Conservation (phyloP, 2,797 vertebrate species). For the Galago senegalensis region DNA sequence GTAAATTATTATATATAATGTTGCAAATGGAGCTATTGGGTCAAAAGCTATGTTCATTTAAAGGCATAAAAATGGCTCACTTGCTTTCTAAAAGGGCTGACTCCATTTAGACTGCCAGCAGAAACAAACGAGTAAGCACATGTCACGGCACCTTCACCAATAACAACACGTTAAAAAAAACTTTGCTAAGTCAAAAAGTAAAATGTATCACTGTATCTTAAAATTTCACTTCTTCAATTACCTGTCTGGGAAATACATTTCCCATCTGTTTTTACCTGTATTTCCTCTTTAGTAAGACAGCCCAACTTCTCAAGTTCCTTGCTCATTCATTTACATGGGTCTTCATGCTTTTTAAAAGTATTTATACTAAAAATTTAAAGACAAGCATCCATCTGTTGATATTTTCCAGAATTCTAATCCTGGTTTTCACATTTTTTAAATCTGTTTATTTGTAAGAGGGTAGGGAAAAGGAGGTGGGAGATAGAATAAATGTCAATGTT, state of each 20-base stretch:
- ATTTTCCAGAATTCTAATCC: constrained; percentile 44
- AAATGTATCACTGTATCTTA: not conserved
- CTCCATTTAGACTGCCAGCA: not conserved
- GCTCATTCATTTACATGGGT: not conserved
- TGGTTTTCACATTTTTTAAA: not conserved
- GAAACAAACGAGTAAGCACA: constrained; percentile 39
- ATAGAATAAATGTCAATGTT: constrained; percentile 53
- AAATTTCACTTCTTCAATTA: constrained; percentile 6
- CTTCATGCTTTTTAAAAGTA: constrained; percentile 49
- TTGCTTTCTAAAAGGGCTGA: constrained; percentile 20
- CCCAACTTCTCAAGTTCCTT: constrained; percentile 7
- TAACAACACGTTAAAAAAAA: not conserved
- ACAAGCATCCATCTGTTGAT: not conserved
- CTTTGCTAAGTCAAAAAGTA: constrained; percentile 40
- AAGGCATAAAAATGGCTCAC: not conserved
- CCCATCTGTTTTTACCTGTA: not conserved
- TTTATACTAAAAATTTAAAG: constrained; percentile 49
- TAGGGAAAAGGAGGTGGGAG: not conserved
- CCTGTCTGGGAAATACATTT: not conserved
- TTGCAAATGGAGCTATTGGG: constrained; percentile 24
- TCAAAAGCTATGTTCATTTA: constrained; percentile 48
- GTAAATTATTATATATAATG: constrained; percentile 47
- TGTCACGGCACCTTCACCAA: not conserved
- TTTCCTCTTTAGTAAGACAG: constrained; percentile 27
- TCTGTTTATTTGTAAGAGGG: not conserved